These are phyloP conservation scores for Urosaurus nigricauda DNA, from an alignment of 2,797 vertebrate genomes.

Conservation along the genomic window DNA sequence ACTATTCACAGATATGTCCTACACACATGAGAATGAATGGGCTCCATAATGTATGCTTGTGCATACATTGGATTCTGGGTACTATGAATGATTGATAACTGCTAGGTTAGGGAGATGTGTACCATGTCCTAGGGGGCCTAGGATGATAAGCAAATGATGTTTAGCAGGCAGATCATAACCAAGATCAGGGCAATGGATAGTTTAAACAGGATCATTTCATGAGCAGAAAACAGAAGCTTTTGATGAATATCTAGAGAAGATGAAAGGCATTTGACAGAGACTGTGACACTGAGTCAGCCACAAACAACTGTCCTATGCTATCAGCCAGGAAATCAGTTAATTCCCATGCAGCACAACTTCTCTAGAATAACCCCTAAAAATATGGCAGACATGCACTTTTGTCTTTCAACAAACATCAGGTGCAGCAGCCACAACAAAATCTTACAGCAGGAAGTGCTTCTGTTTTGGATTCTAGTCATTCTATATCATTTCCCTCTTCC, in stretches of 20 bases:
- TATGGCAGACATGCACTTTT: background rate
- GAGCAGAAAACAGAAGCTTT: background rate
- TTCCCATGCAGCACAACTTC: background rate
- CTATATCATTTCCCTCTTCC: too few relatives aligned
- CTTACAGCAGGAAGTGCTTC: too few relatives aligned
- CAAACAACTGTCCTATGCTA: background rate
- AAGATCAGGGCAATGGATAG: too few relatives aligned
- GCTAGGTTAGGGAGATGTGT: background rate
- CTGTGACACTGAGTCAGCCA: too few relatives aligned
- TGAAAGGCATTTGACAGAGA: background rate
- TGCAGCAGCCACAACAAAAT: too few relatives aligned
- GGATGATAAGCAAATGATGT: background rate
- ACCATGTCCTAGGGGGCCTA: background rate
- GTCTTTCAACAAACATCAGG: background rate
- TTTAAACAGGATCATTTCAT: background rate
- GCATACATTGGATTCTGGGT: background rate
- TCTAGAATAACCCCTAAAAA: background rate
- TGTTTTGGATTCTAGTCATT: too few relatives aligned
- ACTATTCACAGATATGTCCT: background rate
- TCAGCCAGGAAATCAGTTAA: background rate
- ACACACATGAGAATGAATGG: too few relatives aligned
- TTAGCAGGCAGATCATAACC: background rate
- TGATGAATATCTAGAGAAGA: background rate
- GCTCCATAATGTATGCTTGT: background rate
- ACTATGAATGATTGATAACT: background rate